Percentiles rank a stretch among this genome's conserved stretches.
Evolutionary conservation across 2,113 vertebrate species (phyloP).

Genomic region (Picathartes gymnocephalus): DNA sequence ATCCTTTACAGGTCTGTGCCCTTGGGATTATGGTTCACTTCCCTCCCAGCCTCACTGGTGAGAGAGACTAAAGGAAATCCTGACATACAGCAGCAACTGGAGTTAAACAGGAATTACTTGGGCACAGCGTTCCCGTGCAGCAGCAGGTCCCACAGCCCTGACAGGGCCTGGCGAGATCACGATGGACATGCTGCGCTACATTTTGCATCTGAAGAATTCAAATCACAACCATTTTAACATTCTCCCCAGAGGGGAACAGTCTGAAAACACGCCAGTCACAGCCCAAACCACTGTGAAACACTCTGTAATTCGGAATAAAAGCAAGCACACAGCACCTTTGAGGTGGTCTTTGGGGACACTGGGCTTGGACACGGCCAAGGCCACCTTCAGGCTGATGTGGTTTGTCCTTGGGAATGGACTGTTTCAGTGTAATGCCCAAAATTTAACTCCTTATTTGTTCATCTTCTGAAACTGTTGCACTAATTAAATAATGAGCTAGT

Average conservation of each 20-base stretch:
- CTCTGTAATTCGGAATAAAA: neutral
- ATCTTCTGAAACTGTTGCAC: constrained; percentile 19
- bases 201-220: neutral
- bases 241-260: neutral
- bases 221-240: neutral
- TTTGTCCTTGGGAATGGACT: neutral
- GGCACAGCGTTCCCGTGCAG: neutral
- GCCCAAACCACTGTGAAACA: neutral
- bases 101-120: neutral
- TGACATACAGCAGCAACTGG: constrained; percentile 49
- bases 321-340: neutral
- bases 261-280: neutral
- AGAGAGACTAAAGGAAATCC: neutral
- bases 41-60: neutral
- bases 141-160: neutral
- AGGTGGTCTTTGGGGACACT: neutral
- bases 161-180: neutral
- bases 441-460: constrained; percentile 50
- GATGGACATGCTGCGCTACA: neutral
- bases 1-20: neutral
- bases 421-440: constrained; percentile 50
- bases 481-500: constrained; percentile 65
- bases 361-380: neutral
- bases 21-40: neutral
- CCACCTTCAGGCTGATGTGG: neutral